Evolutionary conservation across 2,888 invertebrate species (phyloP), one percentile per base, ranked within the genome.

Genomic region (Aphrophora alni): DNA sequence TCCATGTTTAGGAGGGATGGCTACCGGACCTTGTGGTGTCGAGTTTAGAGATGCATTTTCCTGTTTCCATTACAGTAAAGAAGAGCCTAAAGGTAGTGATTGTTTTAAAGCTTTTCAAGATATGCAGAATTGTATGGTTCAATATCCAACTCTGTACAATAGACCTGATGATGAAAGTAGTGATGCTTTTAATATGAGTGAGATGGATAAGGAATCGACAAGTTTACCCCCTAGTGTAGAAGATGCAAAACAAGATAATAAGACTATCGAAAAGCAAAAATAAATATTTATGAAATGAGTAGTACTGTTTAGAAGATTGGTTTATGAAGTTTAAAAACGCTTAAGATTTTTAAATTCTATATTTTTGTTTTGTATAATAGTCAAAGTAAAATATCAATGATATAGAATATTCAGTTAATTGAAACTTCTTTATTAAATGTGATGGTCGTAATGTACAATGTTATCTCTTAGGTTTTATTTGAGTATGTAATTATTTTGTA

Each of bases 1-100:
- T 87, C 98, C 98, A 0, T 98, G 98, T 88, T 91, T 98, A 44
- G 98, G 98, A 17, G 97, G 97, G n/a, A 98, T 98, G 96, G 97
- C 98, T 5, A 96, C 97, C 0, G 98, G 98, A 0, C 98, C 98
- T 0, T 98, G 98, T 88, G 98, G 97, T 0, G 91, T 94, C 17
- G 95, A 97, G 88, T 98, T 98, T 89, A 91, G 98, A 69, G 95
- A 97, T 84, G 97, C 98, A 1, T 98, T 98, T 88, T 94, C 96
- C 38, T 98, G 98, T 89, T 98, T 98, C 88, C 98, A 98, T 88
- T 95, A 96, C 86, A 96, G 96, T 84, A 92, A 92, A 81, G 94
- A 94, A 2, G 97, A 98, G 2, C 95, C 96, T 0, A 98, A 98
- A 89, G 98, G 98, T 69, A 94, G 95, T 73, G 97, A 98, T 86